Conservation (phyloP, 92 coral and sea anemone genomes). For the Parazoanthus atlanticus region DNA sequence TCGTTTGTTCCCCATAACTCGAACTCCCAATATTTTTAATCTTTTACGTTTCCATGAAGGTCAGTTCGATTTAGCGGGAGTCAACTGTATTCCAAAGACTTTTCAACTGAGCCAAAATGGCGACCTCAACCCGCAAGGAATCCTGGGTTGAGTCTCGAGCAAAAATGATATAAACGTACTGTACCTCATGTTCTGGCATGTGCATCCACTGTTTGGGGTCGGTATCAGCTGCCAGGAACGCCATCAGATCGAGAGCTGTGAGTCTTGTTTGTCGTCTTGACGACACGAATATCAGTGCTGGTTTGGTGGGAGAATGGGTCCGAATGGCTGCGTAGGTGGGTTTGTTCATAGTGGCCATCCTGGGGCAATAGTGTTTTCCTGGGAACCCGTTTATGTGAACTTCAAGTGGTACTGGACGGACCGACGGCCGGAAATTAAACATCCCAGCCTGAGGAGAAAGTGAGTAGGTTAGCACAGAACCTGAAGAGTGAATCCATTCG, state of each 20-base stretch:
- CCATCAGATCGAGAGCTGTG: slow-evolving; percentile 94
- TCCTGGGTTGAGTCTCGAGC: not conserved
- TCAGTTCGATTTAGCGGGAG: too few relatives aligned
- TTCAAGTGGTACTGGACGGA: slow-evolving; percentile 98
- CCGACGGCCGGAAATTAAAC: slow-evolving; percentile 99
- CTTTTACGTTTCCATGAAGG: too few relatives aligned
- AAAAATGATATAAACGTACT: too few relatives aligned
- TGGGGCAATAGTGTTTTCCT: slow-evolving; percentile 99
- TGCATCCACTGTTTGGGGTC: slow-evolving; percentile 99
- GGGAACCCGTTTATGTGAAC: slow-evolving; percentile 97
- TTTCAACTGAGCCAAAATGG: not conserved
- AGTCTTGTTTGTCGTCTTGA: slow-evolving; percentile 97
- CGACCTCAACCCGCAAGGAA: not conserved
- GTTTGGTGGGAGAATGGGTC: slow-evolving; percentile 93
- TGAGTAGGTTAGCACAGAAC: not conserved
- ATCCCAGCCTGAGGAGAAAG: slow-evolving; percentile 77
- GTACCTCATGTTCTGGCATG: slow-evolving; percentile 97
- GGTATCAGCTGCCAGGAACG: slow-evolving; percentile 85
- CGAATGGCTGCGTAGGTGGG: slow-evolving; percentile 95
- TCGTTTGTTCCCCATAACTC: too few relatives aligned
- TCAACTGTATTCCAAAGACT: not conserved
- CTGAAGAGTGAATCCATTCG: not conserved
- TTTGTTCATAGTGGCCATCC: slow-evolving; percentile 99
- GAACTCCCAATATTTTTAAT: too few relatives aligned
- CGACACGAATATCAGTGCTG: slow-evolving; percentile 91